Evolutionary conservation across 1,140 invertebrate genomes (phyloP).

Genomic region (Pseudobourletiella spinata): DNA sequence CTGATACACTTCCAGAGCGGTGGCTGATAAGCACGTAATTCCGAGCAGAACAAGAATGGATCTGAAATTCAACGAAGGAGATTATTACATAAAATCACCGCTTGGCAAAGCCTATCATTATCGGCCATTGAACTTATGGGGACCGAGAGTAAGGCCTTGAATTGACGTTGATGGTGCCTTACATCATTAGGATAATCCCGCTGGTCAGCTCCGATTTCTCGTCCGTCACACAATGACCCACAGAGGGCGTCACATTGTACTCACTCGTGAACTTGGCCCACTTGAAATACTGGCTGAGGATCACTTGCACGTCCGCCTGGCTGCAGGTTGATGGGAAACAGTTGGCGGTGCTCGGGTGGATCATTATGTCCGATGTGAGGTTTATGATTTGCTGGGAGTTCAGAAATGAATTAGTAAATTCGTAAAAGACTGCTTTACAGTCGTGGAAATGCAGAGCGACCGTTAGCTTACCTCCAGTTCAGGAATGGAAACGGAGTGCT

Average conservation of each 20-base stretch:
- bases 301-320: background rate
- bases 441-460: background rate
- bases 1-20: too few species aligned
- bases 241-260: background rate
- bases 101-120: too few species aligned
- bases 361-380: background rate
- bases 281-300: background rate
- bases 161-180: background rate
- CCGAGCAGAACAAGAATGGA: background rate
- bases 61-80: too few species aligned
- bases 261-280: background rate
- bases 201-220: background rate
- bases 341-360: background rate
- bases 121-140: too few species aligned
- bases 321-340: slow-evolving; percentile 12
- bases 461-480: background rate
- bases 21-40: too few species aligned
- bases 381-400: background rate
- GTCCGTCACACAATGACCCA: background rate
- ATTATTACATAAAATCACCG: too few species aligned
- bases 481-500: slow-evolving; percentile 4
- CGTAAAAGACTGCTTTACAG: background rate
- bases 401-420: too few species aligned
- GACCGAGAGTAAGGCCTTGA: too few species aligned
- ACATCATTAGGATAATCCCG: slow-evolving; percentile 9